Evolutionary conservation across 2,888 invertebrate species (phyloP), one percentile per base, ranked within the genome.

Genomic region (Serrognathus titanus): DNA sequence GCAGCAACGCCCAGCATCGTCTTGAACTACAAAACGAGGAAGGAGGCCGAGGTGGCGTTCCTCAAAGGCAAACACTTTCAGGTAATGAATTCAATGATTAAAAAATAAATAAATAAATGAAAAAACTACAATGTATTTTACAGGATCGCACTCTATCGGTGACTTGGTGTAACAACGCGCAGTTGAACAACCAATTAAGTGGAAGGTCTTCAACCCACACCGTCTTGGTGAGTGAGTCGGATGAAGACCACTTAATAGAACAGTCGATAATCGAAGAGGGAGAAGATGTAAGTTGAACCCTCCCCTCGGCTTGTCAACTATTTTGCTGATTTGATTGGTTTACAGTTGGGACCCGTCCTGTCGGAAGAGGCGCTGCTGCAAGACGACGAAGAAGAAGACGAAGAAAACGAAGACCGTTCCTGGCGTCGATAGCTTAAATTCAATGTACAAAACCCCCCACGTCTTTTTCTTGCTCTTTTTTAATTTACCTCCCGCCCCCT

Each of bases 381-480:
- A 67, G 89, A 88, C 67, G 88, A 88, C 66, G 90, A 94, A 70
- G 94, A 94, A 60, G 94, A 94, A 49, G 94, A 94, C 45, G 91
- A 92, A 10, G 89, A 88, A 47, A 88, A 87, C 61, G 89, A 90
- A 75, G 89, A 91, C 67, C 83, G 94, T 63, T 92, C 93, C 24
- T 95, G 95, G 95, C 82, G 94, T 63, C 93, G 94, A 89, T 93
- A 84, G 89, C 57, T 51, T 47, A 20, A 11, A 48, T 9, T 31
- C 24, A 40, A 11, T 43, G 43, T 11, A 43, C 43, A 43, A 43
- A 43, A n/a, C 24, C 24, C 24, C 5, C 24, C 24, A 24, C 24
- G 24, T 24, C 24, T 24, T 24, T 24, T 24, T 31, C 24, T 5
- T 31, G 24, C 24, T 31, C 24, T 31, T 31, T 31, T 31, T 31